These are phyloP conservation scores for Tinea semifulvella DNA, from an alignment of 2,888 invertebrate species.

Conservation along the genomic window DNA sequence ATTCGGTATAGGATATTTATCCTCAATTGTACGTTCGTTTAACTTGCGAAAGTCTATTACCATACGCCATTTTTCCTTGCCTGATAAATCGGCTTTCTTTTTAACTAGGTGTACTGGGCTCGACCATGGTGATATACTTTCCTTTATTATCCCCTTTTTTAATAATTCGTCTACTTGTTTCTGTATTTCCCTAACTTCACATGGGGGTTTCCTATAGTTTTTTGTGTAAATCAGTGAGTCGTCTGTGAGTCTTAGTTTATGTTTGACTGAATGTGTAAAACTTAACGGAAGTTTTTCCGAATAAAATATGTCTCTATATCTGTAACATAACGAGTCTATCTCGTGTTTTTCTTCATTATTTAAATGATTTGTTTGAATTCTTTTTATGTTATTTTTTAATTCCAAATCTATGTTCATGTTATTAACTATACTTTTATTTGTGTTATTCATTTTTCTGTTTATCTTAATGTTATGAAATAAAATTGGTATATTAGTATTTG, in stretches of 20 bases:
- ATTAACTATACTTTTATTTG: background rate
- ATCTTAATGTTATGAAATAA: background rate
- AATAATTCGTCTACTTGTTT: conserved; percentile 21
- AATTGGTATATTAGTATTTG: conserved; percentile 2
- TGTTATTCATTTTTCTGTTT: background rate
- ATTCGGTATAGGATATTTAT: conserved; percentile 24
- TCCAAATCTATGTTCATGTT: conserved; percentile 13
- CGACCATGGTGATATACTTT: conserved; percentile 22
- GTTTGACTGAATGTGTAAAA: conserved; percentile 26
- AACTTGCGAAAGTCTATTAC: conserved; percentile 22
- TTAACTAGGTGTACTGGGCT: conserved; percentile 22
- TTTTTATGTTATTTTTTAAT: conserved; percentile 1
- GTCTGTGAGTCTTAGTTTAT: conserved; percentile 25
- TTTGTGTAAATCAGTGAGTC: conserved; percentile 20
- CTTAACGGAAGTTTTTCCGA: conserved; percentile 26
- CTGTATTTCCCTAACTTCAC: conserved; percentile 20
- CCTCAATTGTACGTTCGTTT: conserved; percentile 23
- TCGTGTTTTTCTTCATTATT: conserved; percentile 25
- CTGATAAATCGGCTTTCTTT: conserved; percentile 22
- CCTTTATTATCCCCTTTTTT: conserved; percentile 21
- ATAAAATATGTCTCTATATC: conserved; percentile 29
- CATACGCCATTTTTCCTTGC: conserved; percentile 21
- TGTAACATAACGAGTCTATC: conserved; percentile 21
- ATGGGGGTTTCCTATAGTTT: conserved; percentile 19
- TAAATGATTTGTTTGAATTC: conserved; percentile 20